Evolutionary conservation across 1,140 invertebrate species (phyloP).

Genomic region (Apis laboriosa): DNA sequence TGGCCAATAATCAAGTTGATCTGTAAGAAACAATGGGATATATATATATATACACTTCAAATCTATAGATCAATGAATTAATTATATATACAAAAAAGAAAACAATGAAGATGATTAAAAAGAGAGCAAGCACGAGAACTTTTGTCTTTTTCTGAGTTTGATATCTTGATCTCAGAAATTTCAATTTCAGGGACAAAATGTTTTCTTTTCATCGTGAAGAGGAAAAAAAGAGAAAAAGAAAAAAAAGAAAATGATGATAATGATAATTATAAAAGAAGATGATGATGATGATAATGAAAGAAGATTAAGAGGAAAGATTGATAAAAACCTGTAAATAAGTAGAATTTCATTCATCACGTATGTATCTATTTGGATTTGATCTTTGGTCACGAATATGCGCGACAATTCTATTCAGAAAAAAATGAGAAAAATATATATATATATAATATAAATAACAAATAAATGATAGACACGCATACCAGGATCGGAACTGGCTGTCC

Average conservation of each 20-base stretch:
- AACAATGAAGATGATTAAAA: not conserved
- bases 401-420: not conserved
- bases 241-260: too few relatives aligned
- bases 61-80: not conserved
- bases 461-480: constrained; percentile 4
- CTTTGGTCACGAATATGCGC: not conserved
- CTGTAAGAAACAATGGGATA: not conserved
- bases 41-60: not conserved
- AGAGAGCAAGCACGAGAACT: not conserved
- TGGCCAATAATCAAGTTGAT: constrained; percentile 5
- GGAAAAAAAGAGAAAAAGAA: not conserved
- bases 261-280: not conserved
- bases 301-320: not conserved
- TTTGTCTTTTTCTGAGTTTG: too few relatives aligned
- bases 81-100: not conserved
- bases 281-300: not conserved
- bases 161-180: too few relatives aligned
- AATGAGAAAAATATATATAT: not conserved
- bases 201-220: too few relatives aligned
- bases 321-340: constrained; percentile 52
- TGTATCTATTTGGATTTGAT: constrained; percentile 7
- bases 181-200: too few relatives aligned
- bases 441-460: constrained; percentile 17
- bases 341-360: constrained; percentile 37
- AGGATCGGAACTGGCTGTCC: constrained; percentile 11